phyloP scores from a whole-genome alignment of 2,888 invertebrate genomes.

The Anorthoa munda region DNA sequence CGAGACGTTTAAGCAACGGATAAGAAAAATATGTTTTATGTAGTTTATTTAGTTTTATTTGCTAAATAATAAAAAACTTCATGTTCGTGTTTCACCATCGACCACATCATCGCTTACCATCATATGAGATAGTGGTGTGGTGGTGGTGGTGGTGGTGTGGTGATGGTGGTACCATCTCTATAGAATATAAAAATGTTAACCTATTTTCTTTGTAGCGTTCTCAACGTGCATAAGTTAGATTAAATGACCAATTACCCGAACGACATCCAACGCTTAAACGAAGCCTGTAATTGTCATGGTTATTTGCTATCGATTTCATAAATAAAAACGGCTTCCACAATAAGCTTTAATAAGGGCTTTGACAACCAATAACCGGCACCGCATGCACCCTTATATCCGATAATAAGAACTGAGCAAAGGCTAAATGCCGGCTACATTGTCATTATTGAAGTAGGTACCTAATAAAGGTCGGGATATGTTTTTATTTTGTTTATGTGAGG shows the following conservation, averaged over 20 bases:
- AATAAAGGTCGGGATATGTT: constrained; percentile 14
- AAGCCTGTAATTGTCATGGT: constrained; percentile 34
- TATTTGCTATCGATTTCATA: constrained; percentile 41
- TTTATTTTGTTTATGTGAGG: constrained; percentile 19
- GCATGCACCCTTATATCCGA: constrained; percentile 33
- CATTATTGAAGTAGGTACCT: constrained; percentile 23
- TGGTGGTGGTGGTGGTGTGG: too few species aligned
- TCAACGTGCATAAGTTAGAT: constrained; percentile 12
- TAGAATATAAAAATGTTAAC: too few species aligned
- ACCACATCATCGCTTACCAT: too few species aligned
- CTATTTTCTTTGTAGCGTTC: not conserved
- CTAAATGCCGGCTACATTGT: constrained; percentile 27
- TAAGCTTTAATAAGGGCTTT: constrained; percentile 42
- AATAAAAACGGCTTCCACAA: constrained; percentile 29
- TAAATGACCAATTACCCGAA: constrained; percentile 14
- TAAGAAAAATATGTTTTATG: not conserved
- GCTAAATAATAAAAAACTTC: not conserved
- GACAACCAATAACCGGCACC: constrained; percentile 31
- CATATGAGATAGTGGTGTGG: too few species aligned
- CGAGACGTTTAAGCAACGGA: not conserved
- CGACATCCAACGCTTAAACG: constrained; percentile 3
- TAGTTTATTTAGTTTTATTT: not conserved
- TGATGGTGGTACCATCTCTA: too few species aligned
- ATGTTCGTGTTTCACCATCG: not conserved
- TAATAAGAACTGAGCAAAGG: constrained; percentile 51